A percentile compares a stretch with the other conserved stretches of the same genome.
Conservation (phyloP, 35 echinoderm and acorn worm species). For the Patiria miniata region DNA sequence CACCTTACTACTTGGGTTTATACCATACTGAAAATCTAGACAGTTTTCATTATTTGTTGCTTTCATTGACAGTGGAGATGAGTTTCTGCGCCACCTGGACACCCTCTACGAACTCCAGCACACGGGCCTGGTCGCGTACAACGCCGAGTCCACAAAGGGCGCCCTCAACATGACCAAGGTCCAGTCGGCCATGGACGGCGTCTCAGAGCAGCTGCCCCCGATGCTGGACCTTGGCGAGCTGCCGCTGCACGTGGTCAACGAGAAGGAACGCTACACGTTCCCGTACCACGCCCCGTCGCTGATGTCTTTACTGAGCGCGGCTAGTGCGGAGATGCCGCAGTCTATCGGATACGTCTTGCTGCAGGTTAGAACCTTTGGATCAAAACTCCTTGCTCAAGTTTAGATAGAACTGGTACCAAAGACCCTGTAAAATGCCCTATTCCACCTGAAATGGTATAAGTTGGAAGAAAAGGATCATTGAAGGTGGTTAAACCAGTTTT, state of each 20-base stretch:
- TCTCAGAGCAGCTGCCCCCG: conserved; percentile 73
- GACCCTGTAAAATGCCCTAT: too few species aligned
- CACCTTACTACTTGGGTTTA: too few species aligned
- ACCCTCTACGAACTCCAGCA: conserved; percentile 94
- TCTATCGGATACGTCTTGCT: conserved; percentile 89
- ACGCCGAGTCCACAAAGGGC: background rate
- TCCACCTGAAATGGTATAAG: too few species aligned
- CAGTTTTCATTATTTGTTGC: too few species aligned
- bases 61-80: conserved; percentile 72
- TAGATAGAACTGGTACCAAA: too few species aligned
- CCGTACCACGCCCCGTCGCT: conserved; percentile 94
- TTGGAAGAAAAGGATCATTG: too few species aligned
- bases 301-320: conserved; percentile 82
- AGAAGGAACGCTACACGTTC: conserved; percentile 89
- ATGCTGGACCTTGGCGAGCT: conserved; percentile 84
- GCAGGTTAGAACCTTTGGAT: conserved; percentile 74
- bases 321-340: conserved; percentile 89
- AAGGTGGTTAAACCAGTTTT: too few species aligned
- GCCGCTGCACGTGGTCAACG: conserved; percentile 83
- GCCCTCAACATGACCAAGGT: conserved; percentile 76
- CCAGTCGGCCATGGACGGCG: conserved; percentile 64
- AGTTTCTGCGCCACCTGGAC: conserved; percentile 77
- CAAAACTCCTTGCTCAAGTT: background rate
- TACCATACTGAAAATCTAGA: too few species aligned
- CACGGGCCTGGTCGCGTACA: conserved; percentile 32